These are phyloP conservation scores for Ostrea denselamellosa DNA, from an alignment of 1,140 invertebrate species.

Conservation along the genomic window DNA sequence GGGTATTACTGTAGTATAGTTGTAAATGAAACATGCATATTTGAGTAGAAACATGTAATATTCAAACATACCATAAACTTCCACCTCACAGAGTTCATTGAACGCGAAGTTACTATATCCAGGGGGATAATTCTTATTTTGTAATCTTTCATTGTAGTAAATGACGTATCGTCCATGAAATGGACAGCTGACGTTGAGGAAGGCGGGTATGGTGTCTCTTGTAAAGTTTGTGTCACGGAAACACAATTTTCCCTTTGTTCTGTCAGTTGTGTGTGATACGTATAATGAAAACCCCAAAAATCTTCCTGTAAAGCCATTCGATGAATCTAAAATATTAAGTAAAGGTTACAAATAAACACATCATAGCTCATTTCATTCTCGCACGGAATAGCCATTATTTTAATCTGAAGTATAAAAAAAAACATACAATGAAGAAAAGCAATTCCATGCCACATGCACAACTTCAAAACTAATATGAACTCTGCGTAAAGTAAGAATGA, in stretches of 20 bases:
- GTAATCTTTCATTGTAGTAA: neutral
- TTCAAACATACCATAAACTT: neutral
- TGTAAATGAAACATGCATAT: too few species aligned
- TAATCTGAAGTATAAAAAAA: too few species aligned
- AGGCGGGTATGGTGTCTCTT: neutral
- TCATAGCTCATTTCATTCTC: too few species aligned
- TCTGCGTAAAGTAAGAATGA: too few species aligned
- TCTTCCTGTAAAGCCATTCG: neutral
- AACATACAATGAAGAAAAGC: too few species aligned
- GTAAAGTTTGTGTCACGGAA: neutral
- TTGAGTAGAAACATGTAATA: too few species aligned
- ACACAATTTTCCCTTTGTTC: neutral
- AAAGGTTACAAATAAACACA: too few species aligned
- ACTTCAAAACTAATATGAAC: too few species aligned
- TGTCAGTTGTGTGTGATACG: neutral
- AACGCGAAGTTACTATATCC: neutral
- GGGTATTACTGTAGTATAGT: neutral
- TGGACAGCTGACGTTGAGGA: neutral
- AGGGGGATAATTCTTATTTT: neutral
- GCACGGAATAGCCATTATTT: too few species aligned
- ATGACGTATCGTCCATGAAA: conserved; percentile 1
- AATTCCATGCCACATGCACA: too few species aligned
- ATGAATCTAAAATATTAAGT: neutral
- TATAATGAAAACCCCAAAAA: neutral
- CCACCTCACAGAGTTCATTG: neutral